A percentile compares a stretch with the other conserved stretches of the same genome.
Evolutionary conservation across 2,797 vertebrate genomes (phyloP).

Genomic region (Pelodytes ibericus): DNA sequence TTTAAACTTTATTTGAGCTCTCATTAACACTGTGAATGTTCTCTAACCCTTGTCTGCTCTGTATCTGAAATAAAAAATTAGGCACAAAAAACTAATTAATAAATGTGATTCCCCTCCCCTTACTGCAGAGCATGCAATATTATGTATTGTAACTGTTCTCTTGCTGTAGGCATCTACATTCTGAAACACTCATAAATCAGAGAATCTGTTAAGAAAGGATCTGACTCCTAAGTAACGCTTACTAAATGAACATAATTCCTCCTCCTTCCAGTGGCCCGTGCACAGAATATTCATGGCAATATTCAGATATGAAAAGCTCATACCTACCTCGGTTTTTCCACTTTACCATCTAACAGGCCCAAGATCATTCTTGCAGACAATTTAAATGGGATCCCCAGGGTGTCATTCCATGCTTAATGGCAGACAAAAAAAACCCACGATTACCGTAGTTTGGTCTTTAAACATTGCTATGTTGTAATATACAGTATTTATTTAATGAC

Average conservation of each 20-base stretch:
- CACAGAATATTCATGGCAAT: constrained; percentile 24
- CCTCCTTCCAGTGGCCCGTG: background rate
- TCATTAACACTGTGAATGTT: background rate
- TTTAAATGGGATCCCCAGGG: constrained; percentile 31
- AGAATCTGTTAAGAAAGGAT: constrained; percentile 12
- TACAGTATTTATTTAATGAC: constrained; percentile 33
- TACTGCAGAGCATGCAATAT: constrained; percentile 12
- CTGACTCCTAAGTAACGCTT: constrained; percentile 25
- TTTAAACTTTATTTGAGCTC: background rate
- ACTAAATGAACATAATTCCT: constrained; percentile 29
- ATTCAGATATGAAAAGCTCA: constrained; percentile 8
- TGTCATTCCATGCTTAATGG: constrained; percentile 33
- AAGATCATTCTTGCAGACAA: constrained; percentile 40
- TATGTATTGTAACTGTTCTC: constrained; percentile 17
- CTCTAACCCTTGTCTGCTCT: background rate
- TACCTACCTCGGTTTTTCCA: constrained; percentile 20
- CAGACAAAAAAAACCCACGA: constrained; percentile 39
- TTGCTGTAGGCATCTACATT: background rate
- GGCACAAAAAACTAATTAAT: background rate
- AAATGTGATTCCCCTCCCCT: too few relatives aligned
- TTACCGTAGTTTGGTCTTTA: constrained; percentile 39
- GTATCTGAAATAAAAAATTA: background rate
- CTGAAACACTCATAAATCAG: constrained; percentile 22
- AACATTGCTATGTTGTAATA: constrained; percentile 29
- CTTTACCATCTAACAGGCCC: constrained; percentile 29